phyloP scores from a whole-genome alignment of 1,140 invertebrate species.

The Drosophila athabasca region DNA sequence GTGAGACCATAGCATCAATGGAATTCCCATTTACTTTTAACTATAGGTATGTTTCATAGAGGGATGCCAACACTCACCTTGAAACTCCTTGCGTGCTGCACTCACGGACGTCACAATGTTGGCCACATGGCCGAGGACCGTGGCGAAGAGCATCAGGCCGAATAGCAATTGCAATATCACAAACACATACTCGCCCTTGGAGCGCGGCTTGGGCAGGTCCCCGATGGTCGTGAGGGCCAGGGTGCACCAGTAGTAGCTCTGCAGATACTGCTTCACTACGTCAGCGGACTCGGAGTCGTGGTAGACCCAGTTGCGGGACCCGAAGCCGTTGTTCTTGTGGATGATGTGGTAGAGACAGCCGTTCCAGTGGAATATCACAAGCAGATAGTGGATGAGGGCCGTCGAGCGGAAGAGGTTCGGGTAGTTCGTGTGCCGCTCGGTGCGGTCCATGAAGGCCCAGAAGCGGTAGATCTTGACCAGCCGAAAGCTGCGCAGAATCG shows the following conservation, averaged over 20 bases:
- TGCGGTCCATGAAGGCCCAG: slow-evolving; percentile 99
- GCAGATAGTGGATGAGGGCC: slow-evolving; percentile 96
- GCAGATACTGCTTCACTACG: slow-evolving; percentile 96
- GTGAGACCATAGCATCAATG: no score
- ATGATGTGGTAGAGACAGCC: slow-evolving; percentile 98
- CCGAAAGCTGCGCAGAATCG: slow-evolving; percentile 97
- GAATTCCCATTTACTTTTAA: no score
- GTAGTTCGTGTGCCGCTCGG: slow-evolving; percentile 99
- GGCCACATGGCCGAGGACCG: slow-evolving; percentile 96
- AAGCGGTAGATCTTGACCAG: slow-evolving; percentile 99
- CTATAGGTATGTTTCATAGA: no score
- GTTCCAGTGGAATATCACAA: slow-evolving; percentile 99
- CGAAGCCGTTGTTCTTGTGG: slow-evolving; percentile 96
- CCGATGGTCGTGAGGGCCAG: slow-evolving; percentile 96
- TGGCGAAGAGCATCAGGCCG: slow-evolving; percentile 95
- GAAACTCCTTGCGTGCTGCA: slow-evolving; percentile 96
- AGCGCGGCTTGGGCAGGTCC: slow-evolving; percentile 90
- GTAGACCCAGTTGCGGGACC: slow-evolving; percentile 95
- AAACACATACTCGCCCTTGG: slow-evolving; percentile 95
- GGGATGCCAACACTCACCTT: slow-evolving; percentile 87
- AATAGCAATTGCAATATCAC: slow-evolving; percentile 95
- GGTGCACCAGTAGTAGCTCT: slow-evolving; percentile 99
- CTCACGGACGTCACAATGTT: slow-evolving; percentile 98
- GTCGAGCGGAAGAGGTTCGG: slow-evolving; percentile 98
- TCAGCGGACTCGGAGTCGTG: slow-evolving; percentile 92